Evolutionary conservation across 2,113 vertebrate species (phyloP), one percentile per base, ranked within the genome.

Genomic region (Cephalopholis sonnerati): DNA sequence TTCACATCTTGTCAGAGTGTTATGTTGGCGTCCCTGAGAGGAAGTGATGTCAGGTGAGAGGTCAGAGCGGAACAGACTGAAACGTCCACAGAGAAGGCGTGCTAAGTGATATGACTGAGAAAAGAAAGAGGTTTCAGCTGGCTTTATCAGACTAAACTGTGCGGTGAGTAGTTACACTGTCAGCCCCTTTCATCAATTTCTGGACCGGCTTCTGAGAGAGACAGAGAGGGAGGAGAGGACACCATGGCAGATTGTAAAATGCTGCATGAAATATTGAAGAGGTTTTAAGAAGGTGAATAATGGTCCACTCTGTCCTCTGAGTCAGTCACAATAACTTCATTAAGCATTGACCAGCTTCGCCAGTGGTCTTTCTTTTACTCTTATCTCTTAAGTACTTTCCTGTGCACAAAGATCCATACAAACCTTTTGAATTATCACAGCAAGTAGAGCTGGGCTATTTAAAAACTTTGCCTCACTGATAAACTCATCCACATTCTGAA

Each of bases 191-290:
- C 48, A 83, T 88, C 81, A 72, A 25, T 88, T 81, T 67, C 64
- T 78, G 44, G 13, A 61, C 22, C 12, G 54, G 74, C 63, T 74
- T 86, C 51, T 61, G 46, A 74, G 70, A 85, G 62, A 90, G 79
- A 82, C 36, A 48, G 25, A 79, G 70, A 50, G 27, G 32, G 50
- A 67, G 53, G 58, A 15, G 44, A 74, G 44, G 62, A 73, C 67
- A 17, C 2, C 1, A 0, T 48, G 1, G 62, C 83, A 82, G 61
- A 68, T 32, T 66, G 78, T 85, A 77, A 87, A 83, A 79, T 8
- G 18, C 50, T 22, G 70, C 51, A 80, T 89, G 73, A 87, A 92
- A 91, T 85, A 91, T 82, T 81, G 27, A 90, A 61, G 66, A 68
- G 39, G 64, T 29, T 83, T 77, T 48, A 84, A 84, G 54, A 87